These are phyloP conservation scores for Passerculus sandwichensis DNA, from an alignment of 2,797 vertebrate species.

Conservation along the genomic window DNA sequence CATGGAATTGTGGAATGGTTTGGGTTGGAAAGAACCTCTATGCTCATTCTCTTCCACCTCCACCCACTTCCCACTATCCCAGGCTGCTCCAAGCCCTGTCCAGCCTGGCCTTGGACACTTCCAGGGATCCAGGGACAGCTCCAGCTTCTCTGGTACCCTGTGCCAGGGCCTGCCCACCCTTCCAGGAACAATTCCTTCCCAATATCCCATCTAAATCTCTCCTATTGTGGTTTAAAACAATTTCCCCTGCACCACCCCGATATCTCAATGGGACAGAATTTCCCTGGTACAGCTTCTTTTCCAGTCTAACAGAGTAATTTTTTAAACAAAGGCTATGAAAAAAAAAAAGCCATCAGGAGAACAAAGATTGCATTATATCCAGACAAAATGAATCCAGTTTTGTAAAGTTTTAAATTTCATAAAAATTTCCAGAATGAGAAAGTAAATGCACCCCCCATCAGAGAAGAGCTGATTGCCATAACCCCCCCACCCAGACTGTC, in stretches of 20 bases:
- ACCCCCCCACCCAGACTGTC: neutral
- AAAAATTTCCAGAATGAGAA: neutral
- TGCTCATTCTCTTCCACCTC: neutral
- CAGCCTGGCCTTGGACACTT: fast-evolving
- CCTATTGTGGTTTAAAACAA: neutral
- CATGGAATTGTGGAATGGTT: neutral
- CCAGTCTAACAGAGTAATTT: neutral
- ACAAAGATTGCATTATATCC: neutral
- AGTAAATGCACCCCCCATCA: neutral
- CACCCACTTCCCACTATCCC: neutral
- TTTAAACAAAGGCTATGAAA: neutral
- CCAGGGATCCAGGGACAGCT: neutral
- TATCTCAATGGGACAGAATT: neutral
- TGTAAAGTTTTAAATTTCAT: neutral
- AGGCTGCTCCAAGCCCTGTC: neutral
- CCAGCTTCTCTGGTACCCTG: neutral
- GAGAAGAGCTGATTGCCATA: neutral
- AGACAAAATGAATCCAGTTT: neutral
- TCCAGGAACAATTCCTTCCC: fast-evolving
- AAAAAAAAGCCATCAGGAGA: neutral
- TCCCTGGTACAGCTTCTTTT: neutral
- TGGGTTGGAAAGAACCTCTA: neutral
- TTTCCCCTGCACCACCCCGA: neutral
- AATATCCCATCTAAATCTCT: neutral
- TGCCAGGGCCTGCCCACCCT: neutral